Percentiles rank a stretch among this genome's conserved stretches.
phyloP scores from a whole-genome alignment of 2,888 invertebrate genomes.

The Leuctra nigra region DNA sequence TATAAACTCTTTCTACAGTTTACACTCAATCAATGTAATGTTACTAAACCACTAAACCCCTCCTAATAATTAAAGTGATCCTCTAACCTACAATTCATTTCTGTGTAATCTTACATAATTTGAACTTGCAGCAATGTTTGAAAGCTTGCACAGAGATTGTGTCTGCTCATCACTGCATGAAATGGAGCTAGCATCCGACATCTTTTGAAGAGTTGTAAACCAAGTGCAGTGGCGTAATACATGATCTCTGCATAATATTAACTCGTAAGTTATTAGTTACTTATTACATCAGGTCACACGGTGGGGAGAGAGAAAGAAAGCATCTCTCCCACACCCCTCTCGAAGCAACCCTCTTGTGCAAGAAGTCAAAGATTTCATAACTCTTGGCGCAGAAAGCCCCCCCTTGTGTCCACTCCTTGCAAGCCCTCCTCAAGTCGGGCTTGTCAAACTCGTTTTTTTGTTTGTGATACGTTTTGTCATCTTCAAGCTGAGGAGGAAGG shows the following conservation, averaged over 20 bases:
- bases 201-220: too few species aligned
- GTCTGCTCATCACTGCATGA: too few species aligned
- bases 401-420: background rate
- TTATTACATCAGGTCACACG: conserved; percentile 3
- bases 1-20: too few species aligned
- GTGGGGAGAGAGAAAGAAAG: background rate
- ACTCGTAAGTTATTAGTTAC: background rate
- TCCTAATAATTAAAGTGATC: too few species aligned
- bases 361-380: background rate
- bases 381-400: background rate
- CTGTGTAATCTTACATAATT: too few species aligned
- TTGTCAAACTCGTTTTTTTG: conserved; percentile 8
- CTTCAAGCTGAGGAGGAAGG: background rate
- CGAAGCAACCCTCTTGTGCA: conserved; percentile 2
- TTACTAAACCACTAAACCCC: too few species aligned
- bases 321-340: background rate
- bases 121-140: too few species aligned
- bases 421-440: background rate
- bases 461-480: background rate
- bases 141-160: too few species aligned
- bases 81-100: too few species aligned
- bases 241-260: background rate
- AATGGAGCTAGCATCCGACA: too few species aligned
- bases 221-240: background rate
- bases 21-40: too few species aligned